These are phyloP conservation scores for Heptranchias perlo DNA, from an alignment of 2,113 vertebrate genomes.

Conservation along the genomic window DNA sequence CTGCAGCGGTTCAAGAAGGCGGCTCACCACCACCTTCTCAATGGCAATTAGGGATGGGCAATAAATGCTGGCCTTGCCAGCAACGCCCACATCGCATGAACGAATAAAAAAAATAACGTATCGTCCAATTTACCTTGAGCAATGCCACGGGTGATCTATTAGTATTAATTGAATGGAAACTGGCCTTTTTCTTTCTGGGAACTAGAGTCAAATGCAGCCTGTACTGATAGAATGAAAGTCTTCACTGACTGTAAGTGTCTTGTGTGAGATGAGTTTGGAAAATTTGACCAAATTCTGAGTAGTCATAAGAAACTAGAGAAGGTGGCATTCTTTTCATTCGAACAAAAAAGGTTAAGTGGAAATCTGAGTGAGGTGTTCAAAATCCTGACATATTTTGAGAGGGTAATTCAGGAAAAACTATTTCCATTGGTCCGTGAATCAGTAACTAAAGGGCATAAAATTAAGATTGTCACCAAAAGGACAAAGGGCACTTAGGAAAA, in stretches of 20 bases:
- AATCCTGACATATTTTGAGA: neutral
- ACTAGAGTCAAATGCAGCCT: neutral
- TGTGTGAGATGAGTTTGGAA: neutral
- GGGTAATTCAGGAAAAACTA: neutral
- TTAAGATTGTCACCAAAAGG: neutral
- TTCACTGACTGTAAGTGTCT: neutral
- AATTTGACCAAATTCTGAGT: neutral
- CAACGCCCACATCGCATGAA: no score
- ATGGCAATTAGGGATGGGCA: no score
- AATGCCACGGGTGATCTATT: neutral
- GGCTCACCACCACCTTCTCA: no score
- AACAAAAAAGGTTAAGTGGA: neutral
- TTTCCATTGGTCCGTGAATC: neutral
- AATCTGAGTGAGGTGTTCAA: neutral
- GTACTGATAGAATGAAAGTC: neutral
- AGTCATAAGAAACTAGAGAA: neutral
- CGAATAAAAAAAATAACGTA: neutral
- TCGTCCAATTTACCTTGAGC: neutral
- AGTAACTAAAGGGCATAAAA: neutral
- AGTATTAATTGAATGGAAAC: no score
- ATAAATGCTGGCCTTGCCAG: no score
- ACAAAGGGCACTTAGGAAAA: neutral
- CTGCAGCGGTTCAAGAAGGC: no score
- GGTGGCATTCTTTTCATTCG: neutral
- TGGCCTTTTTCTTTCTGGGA: neutral